Conservation (phyloP, 2,888 invertebrate species). For the Zeuzera pyrina region DNA sequence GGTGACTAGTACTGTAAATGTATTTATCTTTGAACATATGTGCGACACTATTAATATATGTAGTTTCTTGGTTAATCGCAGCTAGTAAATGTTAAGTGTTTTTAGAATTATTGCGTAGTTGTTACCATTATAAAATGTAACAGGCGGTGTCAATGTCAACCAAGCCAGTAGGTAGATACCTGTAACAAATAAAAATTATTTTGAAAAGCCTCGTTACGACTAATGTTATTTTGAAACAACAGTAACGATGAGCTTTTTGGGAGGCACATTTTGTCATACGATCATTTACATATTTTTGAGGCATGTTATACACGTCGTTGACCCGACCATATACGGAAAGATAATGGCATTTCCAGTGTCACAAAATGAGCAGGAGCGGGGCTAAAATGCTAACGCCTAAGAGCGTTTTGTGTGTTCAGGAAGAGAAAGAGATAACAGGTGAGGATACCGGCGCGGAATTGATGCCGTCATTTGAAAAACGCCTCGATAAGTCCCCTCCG, state of each 20-base stretch:
- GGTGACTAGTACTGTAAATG: no score
- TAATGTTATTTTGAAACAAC: constrained; percentile 36
- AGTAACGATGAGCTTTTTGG: constrained; percentile 16
- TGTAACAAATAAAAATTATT: constrained; percentile 44
- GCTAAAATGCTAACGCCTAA: constrained; percentile 32
- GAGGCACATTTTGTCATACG: constrained; percentile 33
- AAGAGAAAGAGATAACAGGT: constrained; percentile 52
- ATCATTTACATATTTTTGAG: constrained; percentile 45
- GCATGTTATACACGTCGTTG: constrained; percentile 24
- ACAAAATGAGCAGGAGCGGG: constrained; percentile 38
- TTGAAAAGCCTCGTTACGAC: constrained; percentile 17
- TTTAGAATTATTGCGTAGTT: no score
- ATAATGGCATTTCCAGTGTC: constrained; percentile 44
- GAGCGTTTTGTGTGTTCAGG: constrained; percentile 39
- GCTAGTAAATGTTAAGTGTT: no score
- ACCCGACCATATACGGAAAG: constrained; percentile 29
- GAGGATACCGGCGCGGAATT: constrained; percentile 44
- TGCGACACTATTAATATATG: no score
- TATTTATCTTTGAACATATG: no score
- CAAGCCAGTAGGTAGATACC: constrained; percentile 28
- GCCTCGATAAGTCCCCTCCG: constrained; percentile 52
- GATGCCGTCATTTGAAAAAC: constrained; percentile 56
- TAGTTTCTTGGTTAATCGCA: no score
- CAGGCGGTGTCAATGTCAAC: constrained; percentile 20
- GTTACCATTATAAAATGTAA: no score